Conservation (phyloP, 2,888 invertebrate species). For the Thyatira batis region DNA sequence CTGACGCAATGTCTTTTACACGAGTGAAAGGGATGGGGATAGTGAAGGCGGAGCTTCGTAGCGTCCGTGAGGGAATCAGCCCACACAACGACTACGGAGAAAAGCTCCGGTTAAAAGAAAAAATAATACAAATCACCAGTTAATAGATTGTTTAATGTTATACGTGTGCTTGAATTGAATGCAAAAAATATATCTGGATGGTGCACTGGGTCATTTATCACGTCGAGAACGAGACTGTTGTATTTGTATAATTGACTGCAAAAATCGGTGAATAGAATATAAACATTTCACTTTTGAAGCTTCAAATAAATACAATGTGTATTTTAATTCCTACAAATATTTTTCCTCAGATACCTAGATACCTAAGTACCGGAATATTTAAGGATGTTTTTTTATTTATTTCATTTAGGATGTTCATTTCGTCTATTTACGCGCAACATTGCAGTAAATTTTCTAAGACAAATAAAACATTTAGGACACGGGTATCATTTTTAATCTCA, state of each 20-base stretch:
- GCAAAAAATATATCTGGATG: neutral
- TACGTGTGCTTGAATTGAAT: conserved; percentile 12
- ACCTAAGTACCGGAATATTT: too few species aligned
- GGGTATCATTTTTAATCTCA: too few species aligned
- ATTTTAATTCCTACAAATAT: neutral
- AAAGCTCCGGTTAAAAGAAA: conserved; percentile 36
- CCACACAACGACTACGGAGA: conserved; percentile 43
- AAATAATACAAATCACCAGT: conserved; percentile 54
- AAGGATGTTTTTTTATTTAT: too few species aligned
- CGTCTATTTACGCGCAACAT: too few species aligned
- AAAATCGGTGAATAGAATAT: neutral
- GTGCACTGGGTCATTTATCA: conserved; percentile 23
- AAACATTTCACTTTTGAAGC: neutral
- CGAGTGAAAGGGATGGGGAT: conserved; percentile 34
- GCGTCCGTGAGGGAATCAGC: conserved; percentile 39
- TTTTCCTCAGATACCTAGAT: too few species aligned
- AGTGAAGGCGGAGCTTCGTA: conserved; percentile 50
- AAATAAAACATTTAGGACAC: too few species aligned
- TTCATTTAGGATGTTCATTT: too few species aligned
- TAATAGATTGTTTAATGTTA: conserved; percentile 51
- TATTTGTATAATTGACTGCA: neutral
- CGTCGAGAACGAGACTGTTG: neutral
- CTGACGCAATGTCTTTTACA: conserved; percentile 10
- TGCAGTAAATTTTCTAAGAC: too few species aligned
- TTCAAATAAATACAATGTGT: too few species aligned